Evolutionary conservation across 2,888 invertebrate species (phyloP).

Genomic region (Julus scandinavius): DNA sequence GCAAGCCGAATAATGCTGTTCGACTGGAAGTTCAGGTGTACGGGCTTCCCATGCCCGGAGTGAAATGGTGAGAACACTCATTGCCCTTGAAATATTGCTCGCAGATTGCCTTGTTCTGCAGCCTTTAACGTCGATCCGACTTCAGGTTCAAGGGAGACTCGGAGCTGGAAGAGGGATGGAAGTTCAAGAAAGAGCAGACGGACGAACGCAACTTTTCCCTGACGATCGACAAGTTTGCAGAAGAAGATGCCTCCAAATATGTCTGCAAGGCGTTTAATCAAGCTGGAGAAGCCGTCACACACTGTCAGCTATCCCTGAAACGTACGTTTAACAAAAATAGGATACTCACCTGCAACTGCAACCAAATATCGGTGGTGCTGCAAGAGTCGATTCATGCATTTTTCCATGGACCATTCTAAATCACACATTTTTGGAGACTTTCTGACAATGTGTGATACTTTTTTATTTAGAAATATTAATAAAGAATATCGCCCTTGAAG

Average conservation of each 20-base stretch:
- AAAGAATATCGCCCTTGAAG: too few species aligned
- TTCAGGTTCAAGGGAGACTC: constrained; percentile 60
- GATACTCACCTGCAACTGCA: too few species aligned
- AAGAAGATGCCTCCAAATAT: constrained; percentile 59
- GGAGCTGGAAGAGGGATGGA: constrained; percentile 59
- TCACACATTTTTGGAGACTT: not conserved
- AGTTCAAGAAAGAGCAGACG: constrained; percentile 57
- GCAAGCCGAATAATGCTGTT: constrained; percentile 61
- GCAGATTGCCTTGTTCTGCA: not conserved
- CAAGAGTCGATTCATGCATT: too few species aligned
- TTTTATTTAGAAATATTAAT: too few species aligned
- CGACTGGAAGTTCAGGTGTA: constrained; percentile 58
- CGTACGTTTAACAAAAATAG: constrained; percentile 54
- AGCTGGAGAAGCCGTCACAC: constrained; percentile 58
- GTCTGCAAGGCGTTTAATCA: constrained; percentile 59
- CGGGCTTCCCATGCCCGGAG: constrained; percentile 59
- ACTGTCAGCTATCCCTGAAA: constrained; percentile 57
- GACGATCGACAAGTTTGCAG: constrained; percentile 57
- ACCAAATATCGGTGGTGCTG: too few species aligned
- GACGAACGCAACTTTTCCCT: constrained; percentile 57
- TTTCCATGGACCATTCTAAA: not conserved
- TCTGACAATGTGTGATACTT: not conserved
- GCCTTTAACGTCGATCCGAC: not conserved
- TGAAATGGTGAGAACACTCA: constrained; percentile 57
- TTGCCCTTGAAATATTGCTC: not conserved